Conservation (phyloP, 2,888 invertebrate genomes). For the Strigamia transsilvanica region DNA sequence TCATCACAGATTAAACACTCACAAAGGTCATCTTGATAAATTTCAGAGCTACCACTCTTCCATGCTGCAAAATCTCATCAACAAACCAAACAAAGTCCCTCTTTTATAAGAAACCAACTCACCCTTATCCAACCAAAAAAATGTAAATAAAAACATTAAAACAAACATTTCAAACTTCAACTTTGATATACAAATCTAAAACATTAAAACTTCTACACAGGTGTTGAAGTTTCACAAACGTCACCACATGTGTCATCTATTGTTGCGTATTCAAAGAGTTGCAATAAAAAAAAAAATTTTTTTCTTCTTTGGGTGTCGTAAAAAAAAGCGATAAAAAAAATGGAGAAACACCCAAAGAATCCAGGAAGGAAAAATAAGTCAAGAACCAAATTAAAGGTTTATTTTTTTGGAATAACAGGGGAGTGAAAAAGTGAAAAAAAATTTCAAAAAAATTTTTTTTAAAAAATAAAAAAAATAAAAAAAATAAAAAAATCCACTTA, state of each 20-base stretch:
- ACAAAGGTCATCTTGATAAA: conserved; percentile 26
- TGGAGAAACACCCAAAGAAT: not conserved
- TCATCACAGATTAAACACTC: not conserved
- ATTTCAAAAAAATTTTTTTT: too few relatives aligned
- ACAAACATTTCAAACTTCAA: conserved; percentile 3
- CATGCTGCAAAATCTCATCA: conserved; percentile 17
- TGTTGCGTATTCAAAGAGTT: not conserved
- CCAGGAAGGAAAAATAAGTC: conserved; percentile 16
- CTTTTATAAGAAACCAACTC: conserved; percentile 1
- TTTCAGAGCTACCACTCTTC: conserved; percentile 12
- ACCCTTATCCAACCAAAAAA: conserved; percentile 12
- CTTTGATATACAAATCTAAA: not conserved
- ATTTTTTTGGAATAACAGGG: not conserved
- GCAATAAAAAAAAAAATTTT: not conserved
- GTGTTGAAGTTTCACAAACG: not conserved
- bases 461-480: too few relatives aligned
- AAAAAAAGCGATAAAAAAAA: not conserved
- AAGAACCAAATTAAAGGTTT: conserved; percentile 16
- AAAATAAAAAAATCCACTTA: conserved; percentile 4
- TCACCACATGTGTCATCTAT: not conserved
- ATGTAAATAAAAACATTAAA: conserved; percentile 12
- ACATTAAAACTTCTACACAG: not conserved
- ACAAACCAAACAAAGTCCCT: conserved; percentile 2
- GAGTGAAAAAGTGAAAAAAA: too few relatives aligned
- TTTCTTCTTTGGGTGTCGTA: not conserved